phyloP scores from a whole-genome alignment of 2,888 invertebrate species.

The Gordius sp. region DNA sequence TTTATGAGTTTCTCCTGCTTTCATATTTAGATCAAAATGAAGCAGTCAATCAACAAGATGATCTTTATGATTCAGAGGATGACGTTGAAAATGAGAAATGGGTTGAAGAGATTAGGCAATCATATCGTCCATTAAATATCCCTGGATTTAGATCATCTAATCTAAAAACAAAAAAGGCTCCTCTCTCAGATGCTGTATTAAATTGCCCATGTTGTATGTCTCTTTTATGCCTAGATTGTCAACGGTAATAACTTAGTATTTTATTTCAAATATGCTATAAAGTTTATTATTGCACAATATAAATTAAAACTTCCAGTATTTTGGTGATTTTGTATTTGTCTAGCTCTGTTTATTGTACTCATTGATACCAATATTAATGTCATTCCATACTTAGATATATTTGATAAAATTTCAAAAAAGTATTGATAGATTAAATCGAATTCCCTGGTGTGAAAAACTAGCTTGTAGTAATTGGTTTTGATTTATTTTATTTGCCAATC shows the following conservation, averaged over 20 bases:
- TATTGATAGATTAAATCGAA: no score
- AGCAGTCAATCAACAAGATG: constrained; percentile 24
- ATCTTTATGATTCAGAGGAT: constrained; percentile 35
- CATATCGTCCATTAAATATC: constrained; percentile 22
- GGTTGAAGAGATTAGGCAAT: constrained; percentile 30
- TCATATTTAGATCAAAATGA: constrained; percentile 13
- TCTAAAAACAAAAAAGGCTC: background rate
- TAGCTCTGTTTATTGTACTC: no score
- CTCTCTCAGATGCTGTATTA: constrained; percentile 32
- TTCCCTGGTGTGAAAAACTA: no score
- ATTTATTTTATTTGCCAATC: no score
- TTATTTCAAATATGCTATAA: no score
- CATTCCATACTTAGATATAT: no score
- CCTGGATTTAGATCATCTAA: background rate
- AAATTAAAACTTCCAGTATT: no score
- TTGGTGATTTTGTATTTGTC: no score
- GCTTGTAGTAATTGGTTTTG: no score
- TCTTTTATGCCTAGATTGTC: constrained; percentile 36
- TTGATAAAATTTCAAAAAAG: no score
- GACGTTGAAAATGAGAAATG: constrained; percentile 35
- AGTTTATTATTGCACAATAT: no score
- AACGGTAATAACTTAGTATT: constrained; percentile 32
- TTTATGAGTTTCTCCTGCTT: background rate
- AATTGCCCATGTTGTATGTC: constrained; percentile 38
- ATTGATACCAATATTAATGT: no score